A percentile compares a stretch with the other conserved stretches of the same genome.
These are phyloP conservation scores for Callionymus lyra DNA, from an alignment of 2,113 vertebrate genomes.

Conservation along the genomic window DNA sequence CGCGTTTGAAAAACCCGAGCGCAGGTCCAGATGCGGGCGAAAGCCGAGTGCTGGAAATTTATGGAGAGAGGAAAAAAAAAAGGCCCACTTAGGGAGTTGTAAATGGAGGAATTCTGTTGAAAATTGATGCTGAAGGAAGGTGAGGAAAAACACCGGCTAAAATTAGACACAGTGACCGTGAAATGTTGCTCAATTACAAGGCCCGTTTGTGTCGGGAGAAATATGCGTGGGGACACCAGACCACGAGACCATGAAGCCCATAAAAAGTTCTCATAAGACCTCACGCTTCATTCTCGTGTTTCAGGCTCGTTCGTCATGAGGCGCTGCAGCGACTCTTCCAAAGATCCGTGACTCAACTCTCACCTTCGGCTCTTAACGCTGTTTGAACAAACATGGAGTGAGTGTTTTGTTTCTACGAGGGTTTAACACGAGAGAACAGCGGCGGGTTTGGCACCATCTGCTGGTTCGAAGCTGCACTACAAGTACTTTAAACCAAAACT, in stretches of 20 bases:
- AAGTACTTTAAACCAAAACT: slow-evolving; percentile 5
- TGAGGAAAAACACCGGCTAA: slow-evolving; percentile 3
- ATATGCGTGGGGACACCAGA: slow-evolving; percentile 3
- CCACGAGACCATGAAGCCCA: slow-evolving; percentile 7
- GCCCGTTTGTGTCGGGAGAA: slow-evolving; percentile 9
- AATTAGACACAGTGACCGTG: slow-evolving; percentile 14
- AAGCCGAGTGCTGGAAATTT: slow-evolving; percentile 20
- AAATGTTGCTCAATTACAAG: slow-evolving; percentile 7
- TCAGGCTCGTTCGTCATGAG: slow-evolving; percentile 4
- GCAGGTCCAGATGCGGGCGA: slow-evolving; percentile 7
- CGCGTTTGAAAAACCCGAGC: slow-evolving; percentile 1
- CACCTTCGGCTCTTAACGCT: too few relatives aligned
- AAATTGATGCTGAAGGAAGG: slow-evolving; percentile 18
- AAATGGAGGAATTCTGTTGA: slow-evolving; percentile 16
- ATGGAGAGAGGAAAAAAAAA: background rate
- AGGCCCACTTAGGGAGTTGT: slow-evolving; percentile 1
- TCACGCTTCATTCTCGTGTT: background rate
- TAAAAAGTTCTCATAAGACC: slow-evolving; percentile 8
- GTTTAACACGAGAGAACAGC: too few relatives aligned
- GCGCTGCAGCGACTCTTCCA: too few relatives aligned
- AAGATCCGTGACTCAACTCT: too few relatives aligned
- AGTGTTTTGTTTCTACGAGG: too few relatives aligned
- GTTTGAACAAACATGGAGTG: too few relatives aligned
- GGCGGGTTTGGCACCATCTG: slow-evolving; percentile 60
- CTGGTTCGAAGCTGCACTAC: slow-evolving; percentile 45